Base-by-base conservation (phyloP, 2,797 vertebrate genomes). In the Botia almorhae region DNA sequence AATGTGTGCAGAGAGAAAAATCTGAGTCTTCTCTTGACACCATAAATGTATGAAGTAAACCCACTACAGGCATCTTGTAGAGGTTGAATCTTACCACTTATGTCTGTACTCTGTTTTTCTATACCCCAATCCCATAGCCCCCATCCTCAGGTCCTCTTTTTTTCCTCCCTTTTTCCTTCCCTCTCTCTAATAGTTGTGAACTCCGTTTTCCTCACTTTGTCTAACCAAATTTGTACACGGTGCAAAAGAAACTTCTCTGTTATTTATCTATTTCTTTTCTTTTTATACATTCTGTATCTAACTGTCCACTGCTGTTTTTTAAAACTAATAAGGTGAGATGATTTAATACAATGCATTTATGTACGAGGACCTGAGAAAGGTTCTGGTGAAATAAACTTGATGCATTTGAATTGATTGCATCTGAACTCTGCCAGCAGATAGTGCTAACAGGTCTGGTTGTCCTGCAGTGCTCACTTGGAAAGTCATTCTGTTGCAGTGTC, bases 261-360 rank as follows among this genome's bases (percentile, higher is more conserved):
- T 46, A 2, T 46, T 46, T n/a, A 8, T 16, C 16, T 29, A 26
- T 13, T 50, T 17, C 14, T 33, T 55, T 39, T 46, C 19, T 60
- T 84, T 84, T 70, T 65, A 83, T 78, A 75, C 74, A 75, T 81
- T 70, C 65, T 83, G 78, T 85, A 83, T 90, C 86, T 91, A 90
- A 92, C 90, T 92, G 91, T 92, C 88, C 82, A 78, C 88, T 89
- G 88, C 93, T 89, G 87, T 87, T 88, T 90, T 91, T 89, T 84
- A 84, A 90, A 89, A 84, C 87, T 88, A 67, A 73, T 87, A 90
- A 89, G 89, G 88, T 88, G 90, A 86, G 85, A 83, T 86, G 73
- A 88, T 67, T 70, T 61, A 81, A 48, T 73, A 70, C 74, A 46
- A 53, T 80, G 73, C 69, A 29, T 81, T 74, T 68, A 74, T 79